Evolutionary conservation across 2,888 invertebrate genomes (phyloP).

Genomic region (Julus scanicus): DNA sequence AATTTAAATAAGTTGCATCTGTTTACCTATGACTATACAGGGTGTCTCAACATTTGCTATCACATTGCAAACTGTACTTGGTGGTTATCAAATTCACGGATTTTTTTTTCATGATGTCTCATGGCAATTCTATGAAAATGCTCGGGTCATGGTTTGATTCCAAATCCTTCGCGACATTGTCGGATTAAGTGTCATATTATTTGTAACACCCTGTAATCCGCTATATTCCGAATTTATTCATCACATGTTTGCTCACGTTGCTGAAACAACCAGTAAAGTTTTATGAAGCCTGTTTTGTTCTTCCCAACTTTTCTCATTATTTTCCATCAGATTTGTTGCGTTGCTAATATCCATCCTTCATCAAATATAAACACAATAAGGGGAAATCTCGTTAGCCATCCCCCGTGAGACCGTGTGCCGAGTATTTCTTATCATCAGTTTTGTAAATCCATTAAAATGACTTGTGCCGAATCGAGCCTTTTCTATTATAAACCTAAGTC

Average conservation of each 20-base stretch:
- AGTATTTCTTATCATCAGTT: conserved; percentile 40
- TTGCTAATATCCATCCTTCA: conserved; percentile 27
- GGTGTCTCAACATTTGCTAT: too few relatives aligned
- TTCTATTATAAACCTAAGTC: neutral
- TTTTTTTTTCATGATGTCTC: too few relatives aligned
- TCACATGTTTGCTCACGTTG: neutral
- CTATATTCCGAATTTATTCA: neutral
- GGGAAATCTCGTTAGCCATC: conserved; percentile 35
- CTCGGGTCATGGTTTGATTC: too few relatives aligned
- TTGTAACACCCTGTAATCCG: neutral
- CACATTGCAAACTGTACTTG: too few relatives aligned
- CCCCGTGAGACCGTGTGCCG: conserved; percentile 2
- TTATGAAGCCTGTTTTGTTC: conserved; percentile 25
- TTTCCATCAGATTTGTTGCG: conserved; percentile 31
- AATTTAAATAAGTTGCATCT: too few relatives aligned
- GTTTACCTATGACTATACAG: too few relatives aligned
- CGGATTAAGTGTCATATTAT: neutral
- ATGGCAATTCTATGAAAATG: too few relatives aligned
- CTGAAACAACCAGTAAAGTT: neutral
- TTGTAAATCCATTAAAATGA: conserved; percentile 45
- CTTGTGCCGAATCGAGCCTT: neutral
- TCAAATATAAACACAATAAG: conserved; percentile 47
- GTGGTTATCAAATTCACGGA: too few relatives aligned
- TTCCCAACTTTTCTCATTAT: conserved; percentile 38
- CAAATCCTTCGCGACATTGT: neutral